These are phyloP conservation scores for Hyles vespertilio DNA, from an alignment of 1,140 invertebrate species.

Conservation along the genomic window DNA sequence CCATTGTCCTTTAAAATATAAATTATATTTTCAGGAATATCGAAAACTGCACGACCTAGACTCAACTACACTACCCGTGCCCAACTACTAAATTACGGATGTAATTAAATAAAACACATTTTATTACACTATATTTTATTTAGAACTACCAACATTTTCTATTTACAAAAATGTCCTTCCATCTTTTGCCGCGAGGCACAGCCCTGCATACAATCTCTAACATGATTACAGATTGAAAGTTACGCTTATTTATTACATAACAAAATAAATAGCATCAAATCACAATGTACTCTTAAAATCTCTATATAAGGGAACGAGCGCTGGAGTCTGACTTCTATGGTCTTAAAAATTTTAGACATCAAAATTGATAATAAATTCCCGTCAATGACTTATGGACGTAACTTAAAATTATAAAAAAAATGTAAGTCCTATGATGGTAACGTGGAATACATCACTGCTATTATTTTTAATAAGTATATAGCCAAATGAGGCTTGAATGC, in stretches of 20 bases:
- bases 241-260: constrained; percentile 46
- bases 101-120: constrained; percentile 46
- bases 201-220: constrained; percentile 12
- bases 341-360: no score
- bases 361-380: no score
- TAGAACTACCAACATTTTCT: constrained; percentile 54
- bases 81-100: constrained; percentile 23
- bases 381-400: no score
- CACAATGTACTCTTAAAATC: constrained; percentile 45
- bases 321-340: no score
- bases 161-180: constrained; percentile 64
- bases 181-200: constrained; percentile 16
- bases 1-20: not conserved
- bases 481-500: no score
- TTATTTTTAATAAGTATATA: no score
- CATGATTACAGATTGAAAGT: constrained; percentile 22
- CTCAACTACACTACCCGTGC: constrained; percentile 21
- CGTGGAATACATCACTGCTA: no score
- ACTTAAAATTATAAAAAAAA: no score
- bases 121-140: constrained; percentile 69
- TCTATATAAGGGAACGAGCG: not conserved
- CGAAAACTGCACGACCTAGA: constrained; percentile 32
- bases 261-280: constrained; percentile 56
- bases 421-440: no score
- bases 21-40: constrained; percentile 37